Conservation (phyloP, 2,797 vertebrate species). For the Pyrocephalus nanus region DNA sequence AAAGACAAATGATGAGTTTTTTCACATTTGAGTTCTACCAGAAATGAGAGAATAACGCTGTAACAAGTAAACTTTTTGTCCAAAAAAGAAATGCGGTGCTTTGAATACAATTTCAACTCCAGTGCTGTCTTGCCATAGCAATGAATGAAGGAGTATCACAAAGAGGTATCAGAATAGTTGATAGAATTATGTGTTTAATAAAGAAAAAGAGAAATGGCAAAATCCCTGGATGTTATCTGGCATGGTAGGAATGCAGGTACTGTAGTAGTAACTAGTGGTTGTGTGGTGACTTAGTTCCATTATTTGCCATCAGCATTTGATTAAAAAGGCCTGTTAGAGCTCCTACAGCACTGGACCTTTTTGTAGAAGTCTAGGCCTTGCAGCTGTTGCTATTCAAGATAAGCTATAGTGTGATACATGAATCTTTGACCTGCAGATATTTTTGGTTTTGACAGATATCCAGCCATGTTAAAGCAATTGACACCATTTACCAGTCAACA, state of each 20-base stretch:
- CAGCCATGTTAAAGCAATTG: slow-evolving; percentile 95
- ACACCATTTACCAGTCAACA: slow-evolving; percentile 93
- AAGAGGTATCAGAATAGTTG: background rate
- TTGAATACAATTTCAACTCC: background rate
- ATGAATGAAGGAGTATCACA: background rate
- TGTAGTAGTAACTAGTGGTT: background rate
- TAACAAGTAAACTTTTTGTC: background rate
- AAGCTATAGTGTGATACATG: fast-evolving
- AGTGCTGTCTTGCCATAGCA: background rate
- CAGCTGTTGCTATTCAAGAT: background rate
- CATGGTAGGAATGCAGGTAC: background rate
- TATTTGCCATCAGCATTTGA: background rate
- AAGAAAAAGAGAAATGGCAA: background rate
- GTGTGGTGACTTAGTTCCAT: background rate
- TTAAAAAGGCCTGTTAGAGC: background rate
- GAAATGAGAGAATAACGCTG: background rate
- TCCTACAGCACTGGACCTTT: background rate
- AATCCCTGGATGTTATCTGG: background rate
- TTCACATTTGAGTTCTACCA: background rate
- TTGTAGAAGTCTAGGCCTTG: background rate
- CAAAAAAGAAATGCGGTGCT: background rate
- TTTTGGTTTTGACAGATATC: slow-evolving; percentile 84
- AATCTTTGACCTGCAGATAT: background rate
- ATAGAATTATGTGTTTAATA: background rate
- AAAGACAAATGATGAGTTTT: background rate